Evolutionary conservation across 2,888 invertebrate genomes (phyloP), one percentile per base, ranked within the genome.

Genomic region (Rhabditoides inermis): DNA sequence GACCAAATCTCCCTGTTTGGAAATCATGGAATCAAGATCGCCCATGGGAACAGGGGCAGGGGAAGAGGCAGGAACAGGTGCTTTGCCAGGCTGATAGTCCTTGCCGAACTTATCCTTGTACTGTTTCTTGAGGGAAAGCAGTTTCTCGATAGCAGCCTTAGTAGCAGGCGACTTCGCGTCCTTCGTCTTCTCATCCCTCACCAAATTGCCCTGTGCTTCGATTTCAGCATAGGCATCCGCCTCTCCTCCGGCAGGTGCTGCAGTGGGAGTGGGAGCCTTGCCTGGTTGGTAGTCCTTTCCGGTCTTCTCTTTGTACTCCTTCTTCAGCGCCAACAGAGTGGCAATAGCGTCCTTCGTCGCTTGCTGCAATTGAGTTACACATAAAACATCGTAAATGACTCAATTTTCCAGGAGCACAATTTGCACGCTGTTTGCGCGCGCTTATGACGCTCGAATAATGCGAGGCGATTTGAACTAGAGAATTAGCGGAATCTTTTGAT

Each of bases 81-180:
- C 50, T 20, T 28, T 15, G 45, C 58, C 58, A 10, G 61, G 52
- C 37, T 59, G 53, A 49, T 53, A 51, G 2, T 53, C 48, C 49
- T 49, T 10, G 27, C 85, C 86, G 6, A 84, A 84, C 39, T 81
- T 73, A 12, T 81, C 79, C 77, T 89, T 90, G 78, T 84, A 90
- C 58, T 87, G 83, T 0, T 82, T 80, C 78, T 90, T 90, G 0
- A 89, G 77, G 7, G 81, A 81, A 22, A 88, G 76, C 1, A 90
- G 77, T 36, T 68, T 70, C 65, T 83, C 80, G 2, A 85, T 84
- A 61, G 82, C 84, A 26, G 76, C 77, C 39, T 84, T 83, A 26
- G 84, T 69, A 12, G 55, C 79, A 37, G 60, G 56, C 77, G 79
- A 79, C 3, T 73, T 65, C 50, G 78, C 76, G 60, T 79, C 80